Evolutionary conservation across 2,113 vertebrate species (phyloP), one percentile per base, ranked within the genome.

Genomic region (Spea bombifrons): DNA sequence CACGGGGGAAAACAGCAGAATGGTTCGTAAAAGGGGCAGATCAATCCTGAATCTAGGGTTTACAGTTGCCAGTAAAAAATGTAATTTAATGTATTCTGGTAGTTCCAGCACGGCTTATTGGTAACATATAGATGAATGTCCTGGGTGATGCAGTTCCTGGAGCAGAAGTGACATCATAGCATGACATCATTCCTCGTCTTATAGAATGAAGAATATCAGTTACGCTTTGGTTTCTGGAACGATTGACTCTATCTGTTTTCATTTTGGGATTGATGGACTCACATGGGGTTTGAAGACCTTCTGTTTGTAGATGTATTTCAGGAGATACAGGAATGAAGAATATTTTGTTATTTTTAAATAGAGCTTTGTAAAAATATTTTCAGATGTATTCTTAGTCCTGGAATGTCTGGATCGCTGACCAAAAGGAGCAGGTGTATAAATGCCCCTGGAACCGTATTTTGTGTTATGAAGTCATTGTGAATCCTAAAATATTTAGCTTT

Each of bases 341-440:
- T 45, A 16, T 71, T 61, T 16, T 7, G 12, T 68, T 76, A 47
- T 53, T 65, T 66, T 72, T 66, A 57, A 66, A 80, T 10, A 52
- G 5, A 63, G 10, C 63, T 4, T 30, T 64, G 57, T 46, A 30
- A 17, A 48, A 64, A 15, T 12, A 7, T 61, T n/a, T 64, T 53
- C 10, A 49, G 44, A 10, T 66, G 50, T 73, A 66, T 77, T 50
- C 52, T 46, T 30, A 46, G 77, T 12, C 12, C 9, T 13, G 45
- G 57, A 43, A 50, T 71, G 53, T 52, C n/a, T 4, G 15, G 8
- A 17, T 15, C 9, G 15, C 7, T 59, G 53, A 67, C 17, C 13
- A 49, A 65, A 66, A 8, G 45, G 44, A 80, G 63, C 71, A 73
- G 77, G 77, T 80, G 77, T 30, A 46, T 2, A 9, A 48, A 16